Conservation (phyloP, 2,113 vertebrate genomes). For the Eulemur macaco region DNA sequence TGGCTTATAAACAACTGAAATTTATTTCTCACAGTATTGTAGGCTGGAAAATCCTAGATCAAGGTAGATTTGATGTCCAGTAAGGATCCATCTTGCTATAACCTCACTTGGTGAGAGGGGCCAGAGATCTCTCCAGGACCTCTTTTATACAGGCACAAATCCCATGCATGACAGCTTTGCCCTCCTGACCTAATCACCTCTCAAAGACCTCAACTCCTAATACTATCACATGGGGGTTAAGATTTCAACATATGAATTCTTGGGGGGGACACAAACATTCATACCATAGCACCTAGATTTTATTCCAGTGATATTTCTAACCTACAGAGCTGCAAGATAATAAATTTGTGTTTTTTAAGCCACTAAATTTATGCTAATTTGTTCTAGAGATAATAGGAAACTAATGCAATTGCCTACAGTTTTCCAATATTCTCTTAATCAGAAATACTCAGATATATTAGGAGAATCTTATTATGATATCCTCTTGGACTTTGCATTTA, state of each 20-base stretch:
- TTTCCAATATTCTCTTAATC: neutral
- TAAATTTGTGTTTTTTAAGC: neutral
- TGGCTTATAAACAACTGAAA: neutral
- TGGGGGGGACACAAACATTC: neutral
- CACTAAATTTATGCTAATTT: neutral
- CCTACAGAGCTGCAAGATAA: neutral
- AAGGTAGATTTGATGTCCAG: neutral
- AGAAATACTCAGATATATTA: neutral
- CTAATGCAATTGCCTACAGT: neutral
- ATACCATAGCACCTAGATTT: neutral
- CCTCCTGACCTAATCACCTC: neutral
- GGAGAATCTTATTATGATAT: neutral
- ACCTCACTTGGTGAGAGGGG: neutral
- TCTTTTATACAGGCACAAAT: neutral
- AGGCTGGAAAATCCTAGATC: neutral
- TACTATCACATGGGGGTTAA: rapidly evolving
- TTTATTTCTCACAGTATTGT: neutral
- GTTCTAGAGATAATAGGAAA: neutral
- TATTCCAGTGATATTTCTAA: neutral
- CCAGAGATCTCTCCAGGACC: neutral
- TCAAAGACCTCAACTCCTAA: neutral
- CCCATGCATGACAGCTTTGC: neutral
- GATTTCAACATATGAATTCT: neutral
- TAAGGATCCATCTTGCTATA: neutral
- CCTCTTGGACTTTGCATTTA: neutral